Evolutionary conservation across 2,113 vertebrate genomes (phyloP).

Genomic region (Oncorhynchus masou): DNA sequence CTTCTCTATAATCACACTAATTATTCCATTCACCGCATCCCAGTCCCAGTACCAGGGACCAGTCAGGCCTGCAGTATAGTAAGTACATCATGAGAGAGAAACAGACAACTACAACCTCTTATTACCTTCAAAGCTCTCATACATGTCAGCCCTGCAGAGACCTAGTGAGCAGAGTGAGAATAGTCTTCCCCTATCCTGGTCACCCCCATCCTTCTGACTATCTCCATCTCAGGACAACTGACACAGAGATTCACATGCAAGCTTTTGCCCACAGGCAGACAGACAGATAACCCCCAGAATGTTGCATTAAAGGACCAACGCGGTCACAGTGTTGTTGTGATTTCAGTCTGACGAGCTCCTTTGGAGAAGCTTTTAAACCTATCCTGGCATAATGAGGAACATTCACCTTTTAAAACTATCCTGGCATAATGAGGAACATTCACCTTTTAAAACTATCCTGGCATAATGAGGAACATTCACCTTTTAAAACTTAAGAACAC

Average conservation of each 20-base stretch:
- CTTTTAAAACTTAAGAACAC: conserved; percentile 47
- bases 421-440: conserved; percentile 28
- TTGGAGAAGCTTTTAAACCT: conserved; percentile 45
- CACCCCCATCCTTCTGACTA: conserved; percentile 60
- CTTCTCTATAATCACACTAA: neutral
- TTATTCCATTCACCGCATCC: neutral
- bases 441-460: conserved; percentile 52
- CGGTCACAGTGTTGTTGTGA: conserved; percentile 46
- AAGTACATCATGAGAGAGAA: conserved; percentile 30
- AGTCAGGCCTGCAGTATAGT: neutral
- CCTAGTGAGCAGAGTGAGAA: conserved; percentile 39
- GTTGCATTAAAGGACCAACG: conserved; percentile 43
- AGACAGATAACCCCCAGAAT: conserved; percentile 57
- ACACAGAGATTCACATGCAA: conserved; percentile 55
- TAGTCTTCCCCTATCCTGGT: conserved; percentile 63
- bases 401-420: conserved; percentile 51
- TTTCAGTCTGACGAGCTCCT: conserved; percentile 40
- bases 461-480: conserved; percentile 40
- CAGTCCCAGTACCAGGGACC: neutral
- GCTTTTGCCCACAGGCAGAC: conserved; percentile 20
- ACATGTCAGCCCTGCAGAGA: neutral
- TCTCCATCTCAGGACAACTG: conserved; percentile 45
- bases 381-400: conserved; percentile 43
- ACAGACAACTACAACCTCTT: conserved; percentile 23
- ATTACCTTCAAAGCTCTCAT: conserved; percentile 8